Evolutionary conservation across 1,140 invertebrate genomes (phyloP).

Genomic region (Rhagoletis zephyria): DNA sequence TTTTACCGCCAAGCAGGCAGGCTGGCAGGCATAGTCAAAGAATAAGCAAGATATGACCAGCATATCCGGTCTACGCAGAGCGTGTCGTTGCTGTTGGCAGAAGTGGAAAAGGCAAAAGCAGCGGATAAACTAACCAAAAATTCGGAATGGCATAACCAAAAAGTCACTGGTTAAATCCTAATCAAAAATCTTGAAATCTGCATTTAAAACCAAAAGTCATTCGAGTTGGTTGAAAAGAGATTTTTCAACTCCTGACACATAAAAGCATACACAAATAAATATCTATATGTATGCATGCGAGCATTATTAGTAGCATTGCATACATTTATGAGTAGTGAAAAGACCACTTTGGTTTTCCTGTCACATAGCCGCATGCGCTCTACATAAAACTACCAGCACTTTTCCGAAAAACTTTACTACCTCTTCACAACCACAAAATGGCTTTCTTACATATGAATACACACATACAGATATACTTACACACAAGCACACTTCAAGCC

Average conservation of each 20-base stretch:
- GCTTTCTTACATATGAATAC: too few relatives aligned
- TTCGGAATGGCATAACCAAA: slow-evolving; percentile 3
- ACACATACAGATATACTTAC: too few relatives aligned
- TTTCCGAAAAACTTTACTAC: not conserved
- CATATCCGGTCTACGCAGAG: not conserved
- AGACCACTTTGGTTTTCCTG: slow-evolving; percentile 7
- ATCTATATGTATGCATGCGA: not conserved
- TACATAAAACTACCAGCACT: too few relatives aligned
- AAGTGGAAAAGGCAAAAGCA: not conserved
- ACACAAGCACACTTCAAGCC: not conserved
- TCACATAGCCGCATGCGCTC: slow-evolving; percentile 12
- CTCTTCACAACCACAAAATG: not conserved
- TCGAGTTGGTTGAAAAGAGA: not conserved
- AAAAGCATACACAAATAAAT: not conserved
- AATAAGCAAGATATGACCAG: slow-evolving; percentile 21
- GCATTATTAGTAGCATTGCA: not conserved
- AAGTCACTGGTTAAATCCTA: not conserved
- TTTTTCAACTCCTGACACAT: not conserved
- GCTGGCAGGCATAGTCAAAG: not conserved
- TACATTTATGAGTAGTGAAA: not conserved
- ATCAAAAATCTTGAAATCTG: slow-evolving; percentile 28
- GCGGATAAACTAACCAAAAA: not conserved
- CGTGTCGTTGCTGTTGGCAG: too few relatives aligned
- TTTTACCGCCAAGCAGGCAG: slow-evolving; percentile 56
- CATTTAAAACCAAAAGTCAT: slow-evolving; percentile 38